phyloP scores from a whole-genome alignment of 1,140 invertebrate genomes.

The Apis laboriosa region DNA sequence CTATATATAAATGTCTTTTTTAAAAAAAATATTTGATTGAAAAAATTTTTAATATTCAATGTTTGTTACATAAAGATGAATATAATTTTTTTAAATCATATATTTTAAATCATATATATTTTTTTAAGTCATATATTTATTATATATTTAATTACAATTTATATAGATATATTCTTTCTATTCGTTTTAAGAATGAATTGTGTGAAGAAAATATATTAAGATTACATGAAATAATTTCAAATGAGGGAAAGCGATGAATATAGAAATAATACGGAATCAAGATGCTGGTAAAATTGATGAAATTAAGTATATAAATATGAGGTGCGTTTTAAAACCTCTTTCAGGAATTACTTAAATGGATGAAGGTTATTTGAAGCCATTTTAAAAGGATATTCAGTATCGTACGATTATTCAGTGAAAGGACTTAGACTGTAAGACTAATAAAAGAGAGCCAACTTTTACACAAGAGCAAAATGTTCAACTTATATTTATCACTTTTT shows the following conservation, averaged over 20 bases:
- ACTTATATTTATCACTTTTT: constrained; percentile 17
- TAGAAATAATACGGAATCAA: not conserved
- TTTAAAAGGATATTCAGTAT: not conserved
- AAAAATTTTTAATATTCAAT: not conserved
- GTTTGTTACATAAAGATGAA: not conserved
- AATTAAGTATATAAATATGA: not conserved
- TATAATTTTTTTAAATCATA: not conserved
- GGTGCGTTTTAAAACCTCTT: not conserved
- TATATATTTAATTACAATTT: not conserved
- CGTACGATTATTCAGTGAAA: constrained; percentile 52
- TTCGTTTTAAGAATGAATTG: not conserved
- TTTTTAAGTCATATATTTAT: no score
- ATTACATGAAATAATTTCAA: constrained; percentile 1
- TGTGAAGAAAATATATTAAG: not conserved
- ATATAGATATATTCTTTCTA: no score
- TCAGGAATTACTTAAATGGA: constrained; percentile 15
- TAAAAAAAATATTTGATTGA: not conserved
- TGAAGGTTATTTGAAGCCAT: not conserved
- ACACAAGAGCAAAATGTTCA: not conserved
- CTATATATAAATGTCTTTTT: constrained; percentile 3
- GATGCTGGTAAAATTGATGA: not conserved
- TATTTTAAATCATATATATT: no score
- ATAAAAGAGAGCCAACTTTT: constrained; percentile 51
- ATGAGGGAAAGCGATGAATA: not conserved
- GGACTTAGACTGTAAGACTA: constrained; percentile 38